Evolutionary conservation across 2,113 vertebrate species (phyloP).

Genomic region (Gallinago jamesoni): DNA sequence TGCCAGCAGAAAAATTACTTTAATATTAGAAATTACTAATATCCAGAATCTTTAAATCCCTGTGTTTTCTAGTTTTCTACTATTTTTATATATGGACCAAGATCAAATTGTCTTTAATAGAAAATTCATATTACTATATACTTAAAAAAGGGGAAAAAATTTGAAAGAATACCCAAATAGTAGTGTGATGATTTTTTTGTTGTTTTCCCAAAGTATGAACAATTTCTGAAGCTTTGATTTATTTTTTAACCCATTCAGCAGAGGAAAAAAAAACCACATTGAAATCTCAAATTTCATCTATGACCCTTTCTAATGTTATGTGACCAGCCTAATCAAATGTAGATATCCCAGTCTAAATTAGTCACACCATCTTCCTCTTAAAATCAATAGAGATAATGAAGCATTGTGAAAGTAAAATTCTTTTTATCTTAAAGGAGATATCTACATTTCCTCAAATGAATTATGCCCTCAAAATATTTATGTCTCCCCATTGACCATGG

Average conservation of each 20-base stretch:
- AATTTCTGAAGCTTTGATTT: background rate
- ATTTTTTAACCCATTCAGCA: background rate
- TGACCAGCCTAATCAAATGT: background rate
- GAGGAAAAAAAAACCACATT: background rate
- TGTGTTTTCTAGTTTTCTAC: background rate
- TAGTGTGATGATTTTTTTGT: background rate
- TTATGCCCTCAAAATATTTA: background rate
- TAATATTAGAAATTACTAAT: background rate
- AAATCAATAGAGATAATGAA: background rate
- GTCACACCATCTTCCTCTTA: background rate
- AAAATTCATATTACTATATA: background rate
- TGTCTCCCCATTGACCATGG: background rate
- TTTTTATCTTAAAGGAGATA: background rate
- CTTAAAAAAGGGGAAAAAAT: background rate
- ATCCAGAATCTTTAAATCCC: background rate
- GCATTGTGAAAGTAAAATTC: background rate
- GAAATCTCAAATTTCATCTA: background rate
- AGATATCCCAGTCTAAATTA: background rate
- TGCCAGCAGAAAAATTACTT: background rate
- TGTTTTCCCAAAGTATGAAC: background rate
- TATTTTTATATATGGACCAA: background rate
- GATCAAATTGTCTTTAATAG: background rate
- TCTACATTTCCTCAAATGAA: background rate
- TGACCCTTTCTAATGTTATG: background rate
- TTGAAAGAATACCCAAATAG: background rate